Percentiles rank a stretch among this genome's conserved stretches.
phyloP scores from a whole-genome alignment of 2,888 invertebrate genomes.

The Trachelus tabidus region DNA sequence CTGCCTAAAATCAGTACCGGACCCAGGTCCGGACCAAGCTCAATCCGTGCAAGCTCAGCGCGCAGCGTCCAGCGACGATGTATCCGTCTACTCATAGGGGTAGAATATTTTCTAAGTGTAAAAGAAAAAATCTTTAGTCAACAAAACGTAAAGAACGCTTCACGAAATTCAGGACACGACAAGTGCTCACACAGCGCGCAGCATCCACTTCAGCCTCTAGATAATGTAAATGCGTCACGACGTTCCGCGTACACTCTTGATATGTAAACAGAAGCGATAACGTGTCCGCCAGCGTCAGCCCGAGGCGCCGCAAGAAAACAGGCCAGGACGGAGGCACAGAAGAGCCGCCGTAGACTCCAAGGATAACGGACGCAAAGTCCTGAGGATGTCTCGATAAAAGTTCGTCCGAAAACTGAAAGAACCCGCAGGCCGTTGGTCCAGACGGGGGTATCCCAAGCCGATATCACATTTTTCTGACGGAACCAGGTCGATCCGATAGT shows the following conservation, averaged over 20 bases:
- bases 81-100: not conserved
- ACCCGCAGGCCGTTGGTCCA: not conserved
- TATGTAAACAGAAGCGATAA: not conserved
- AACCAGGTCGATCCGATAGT: not conserved
- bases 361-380: not conserved
- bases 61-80: not conserved
- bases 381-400: not conserved
- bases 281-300: not conserved
- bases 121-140: not conserved
- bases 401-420: not conserved
- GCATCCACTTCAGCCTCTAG: not conserved
- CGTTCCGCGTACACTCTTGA: not conserved
- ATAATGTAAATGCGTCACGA: not conserved
- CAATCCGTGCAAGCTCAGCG: not conserved
- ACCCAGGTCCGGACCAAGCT: not conserved
- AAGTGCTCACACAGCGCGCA: not conserved
- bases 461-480: not conserved
- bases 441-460: not conserved
- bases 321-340: conserved; percentile 8
- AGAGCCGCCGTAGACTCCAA: not conserved
- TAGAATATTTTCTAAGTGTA: not conserved
- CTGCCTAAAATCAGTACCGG: not conserved
- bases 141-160: not conserved
- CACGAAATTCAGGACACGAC: not conserved
- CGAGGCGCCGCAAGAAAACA: not conserved